A percentile compares a stretch with the other conserved stretches of the same genome.
Conservation (phyloP, 2,113 vertebrate species). For the Sciurus niger region DNA sequence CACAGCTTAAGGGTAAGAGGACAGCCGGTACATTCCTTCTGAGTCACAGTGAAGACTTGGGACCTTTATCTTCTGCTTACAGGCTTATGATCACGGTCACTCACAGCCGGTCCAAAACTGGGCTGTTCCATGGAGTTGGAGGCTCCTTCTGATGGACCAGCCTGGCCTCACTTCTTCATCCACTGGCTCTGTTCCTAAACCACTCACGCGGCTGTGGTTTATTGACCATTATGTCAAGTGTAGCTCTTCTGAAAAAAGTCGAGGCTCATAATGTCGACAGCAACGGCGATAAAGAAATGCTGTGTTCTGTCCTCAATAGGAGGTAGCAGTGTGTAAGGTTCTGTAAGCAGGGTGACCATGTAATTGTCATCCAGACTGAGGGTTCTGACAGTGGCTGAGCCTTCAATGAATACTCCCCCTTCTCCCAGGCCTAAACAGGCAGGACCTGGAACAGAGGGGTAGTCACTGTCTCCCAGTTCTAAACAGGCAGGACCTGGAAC, state of each 20-base stretch:
- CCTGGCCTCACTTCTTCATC: not conserved
- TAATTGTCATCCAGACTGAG: too few relatives aligned
- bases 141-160: not conserved
- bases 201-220: not conserved
- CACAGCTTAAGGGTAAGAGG: not conserved
- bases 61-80: not conserved
- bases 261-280: too few relatives aligned
- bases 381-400: too few relatives aligned
- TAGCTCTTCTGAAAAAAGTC: not conserved
- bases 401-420: too few relatives aligned
- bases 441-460: too few relatives aligned
- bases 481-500: too few relatives aligned
- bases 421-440: too few relatives aligned
- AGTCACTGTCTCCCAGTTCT: too few relatives aligned
- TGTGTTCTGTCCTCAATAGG: not conserved
- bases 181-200: not conserved
- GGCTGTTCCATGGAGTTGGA: not conserved
- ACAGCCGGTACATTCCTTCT: not conserved
- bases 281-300: too few relatives aligned
- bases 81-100: not conserved
- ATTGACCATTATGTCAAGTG: not conserved
- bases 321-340: too few relatives aligned
- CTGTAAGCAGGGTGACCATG: rapidly evolving
- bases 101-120: not conserved
- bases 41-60: not conserved